phyloP scores from a whole-genome alignment of 2,113 vertebrate species.

The Thomomys bottae region DNA sequence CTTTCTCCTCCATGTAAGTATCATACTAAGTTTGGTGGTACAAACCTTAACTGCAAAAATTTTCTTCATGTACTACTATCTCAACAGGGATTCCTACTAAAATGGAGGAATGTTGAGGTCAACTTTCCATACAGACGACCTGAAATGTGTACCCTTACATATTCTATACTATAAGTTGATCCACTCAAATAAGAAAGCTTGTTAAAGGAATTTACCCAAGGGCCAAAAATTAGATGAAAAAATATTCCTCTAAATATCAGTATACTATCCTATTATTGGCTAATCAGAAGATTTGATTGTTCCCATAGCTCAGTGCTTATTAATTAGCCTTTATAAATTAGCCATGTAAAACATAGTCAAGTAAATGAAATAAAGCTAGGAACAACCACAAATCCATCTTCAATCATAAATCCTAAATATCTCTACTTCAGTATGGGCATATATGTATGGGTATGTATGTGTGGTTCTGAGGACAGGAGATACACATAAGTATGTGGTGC shows the following conservation, averaged over 20 bases:
- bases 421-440: background rate
- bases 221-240: background rate
- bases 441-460: background rate
- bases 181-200: background rate
- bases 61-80: background rate
- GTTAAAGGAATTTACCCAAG: background rate
- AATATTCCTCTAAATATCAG: background rate
- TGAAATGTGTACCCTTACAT: background rate
- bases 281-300: background rate
- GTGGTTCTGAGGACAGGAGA: no score
- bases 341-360: background rate
- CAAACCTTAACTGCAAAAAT: background rate
- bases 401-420: background rate
- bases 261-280: background rate
- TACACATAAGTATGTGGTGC: background rate
- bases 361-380: slow-evolving; percentile 9
- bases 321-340: background rate
- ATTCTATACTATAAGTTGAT: background rate
- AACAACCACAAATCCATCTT: background rate
- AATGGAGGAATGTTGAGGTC: background rate
- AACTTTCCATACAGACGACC: background rate
- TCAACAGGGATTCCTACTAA: background rate
- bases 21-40: background rate
- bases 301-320: background rate
- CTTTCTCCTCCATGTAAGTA: background rate